Conservation (phyloP, 2,888 invertebrate genomes). For the Gymnosoma rotundatum region DNA sequence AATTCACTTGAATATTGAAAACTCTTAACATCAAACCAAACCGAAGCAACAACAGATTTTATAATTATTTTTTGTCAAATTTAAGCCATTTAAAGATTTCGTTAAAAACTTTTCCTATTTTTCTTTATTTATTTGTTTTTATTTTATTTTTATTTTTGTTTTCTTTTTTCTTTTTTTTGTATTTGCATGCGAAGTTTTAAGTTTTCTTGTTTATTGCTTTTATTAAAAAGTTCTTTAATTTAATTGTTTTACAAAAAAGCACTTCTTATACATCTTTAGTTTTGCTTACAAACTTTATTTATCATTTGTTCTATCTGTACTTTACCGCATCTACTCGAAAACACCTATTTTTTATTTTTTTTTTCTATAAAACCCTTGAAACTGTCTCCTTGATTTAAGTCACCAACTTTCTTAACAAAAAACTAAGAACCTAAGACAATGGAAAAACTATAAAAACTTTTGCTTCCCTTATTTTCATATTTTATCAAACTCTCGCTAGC, state of each 20-base stretch:
- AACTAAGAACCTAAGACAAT: constrained; percentile 8
- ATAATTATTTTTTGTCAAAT: not conserved
- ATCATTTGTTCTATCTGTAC: not conserved
- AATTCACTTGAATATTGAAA: not conserved
- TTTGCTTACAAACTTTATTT: not conserved
- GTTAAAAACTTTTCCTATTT: constrained; percentile 13
- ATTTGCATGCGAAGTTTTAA: constrained; percentile 1
- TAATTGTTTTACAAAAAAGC: constrained; percentile 41
- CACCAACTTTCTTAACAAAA: not conserved
- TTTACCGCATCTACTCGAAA: not conserved
- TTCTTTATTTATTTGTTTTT: not conserved
- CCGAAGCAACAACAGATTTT: constrained; percentile 26
- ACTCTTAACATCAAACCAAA: constrained; percentile 6
- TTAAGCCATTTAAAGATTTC: not conserved
- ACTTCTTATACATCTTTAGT: not conserved
- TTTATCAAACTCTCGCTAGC: not conserved
- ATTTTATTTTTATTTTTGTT: not conserved
- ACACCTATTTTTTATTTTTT: constrained; percentile 4
- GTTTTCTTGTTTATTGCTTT: constrained; percentile 9
- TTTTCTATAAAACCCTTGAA: constrained; percentile 9
- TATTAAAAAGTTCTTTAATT: constrained; percentile 34
- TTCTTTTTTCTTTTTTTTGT: not conserved
- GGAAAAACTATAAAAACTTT: constrained; percentile 39
- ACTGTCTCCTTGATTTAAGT: not conserved
- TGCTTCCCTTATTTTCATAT: constrained; percentile 1